These are phyloP conservation scores for Pristionchus mayeri DNA, from an alignment of 2,888 invertebrate species.

Conservation along the genomic window DNA sequence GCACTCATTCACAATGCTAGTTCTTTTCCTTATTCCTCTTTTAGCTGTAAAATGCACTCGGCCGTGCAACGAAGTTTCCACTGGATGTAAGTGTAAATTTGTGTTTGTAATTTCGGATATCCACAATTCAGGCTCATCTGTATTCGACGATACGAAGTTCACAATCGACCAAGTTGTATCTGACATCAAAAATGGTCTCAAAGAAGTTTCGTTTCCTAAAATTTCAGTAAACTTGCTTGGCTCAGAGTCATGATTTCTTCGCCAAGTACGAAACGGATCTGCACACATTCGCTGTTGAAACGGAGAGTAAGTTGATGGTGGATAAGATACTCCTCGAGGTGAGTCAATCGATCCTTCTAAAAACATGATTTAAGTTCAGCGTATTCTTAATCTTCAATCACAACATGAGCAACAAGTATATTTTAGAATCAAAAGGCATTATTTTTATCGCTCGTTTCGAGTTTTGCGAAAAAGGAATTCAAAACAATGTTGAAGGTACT, in stretches of 20 bases:
- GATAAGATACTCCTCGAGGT: neutral
- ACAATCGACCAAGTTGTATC: neutral
- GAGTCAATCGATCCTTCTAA: neutral
- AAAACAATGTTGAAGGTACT: neutral
- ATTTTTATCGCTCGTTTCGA: neutral
- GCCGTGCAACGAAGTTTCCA: too few relatives aligned
- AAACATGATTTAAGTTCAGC: neutral
- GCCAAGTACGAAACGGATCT: neutral
- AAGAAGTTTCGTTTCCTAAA: neutral
- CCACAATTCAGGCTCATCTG: too few relatives aligned
- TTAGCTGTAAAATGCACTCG: too few relatives aligned
- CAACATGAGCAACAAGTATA: neutral
- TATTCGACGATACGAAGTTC: neutral
- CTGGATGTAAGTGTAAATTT: too few relatives aligned
- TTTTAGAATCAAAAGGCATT: neutral
- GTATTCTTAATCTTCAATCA: neutral
- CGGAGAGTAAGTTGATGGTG: too few relatives aligned
- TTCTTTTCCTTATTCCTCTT: too few relatives aligned
- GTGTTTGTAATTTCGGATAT: too few relatives aligned
- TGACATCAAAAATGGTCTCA: slow-evolving; percentile 21
- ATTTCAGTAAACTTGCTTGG: too few relatives aligned
- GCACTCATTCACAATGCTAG: too few relatives aligned
- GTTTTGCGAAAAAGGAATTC: too few relatives aligned
- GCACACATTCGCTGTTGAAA: too few relatives aligned
- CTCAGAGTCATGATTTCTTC: neutral